Percentiles rank a stretch among this genome's conserved stretches.
Conservation (phyloP, 2,797 vertebrate genomes). For the Acipenser oxyrinchus region DNA sequence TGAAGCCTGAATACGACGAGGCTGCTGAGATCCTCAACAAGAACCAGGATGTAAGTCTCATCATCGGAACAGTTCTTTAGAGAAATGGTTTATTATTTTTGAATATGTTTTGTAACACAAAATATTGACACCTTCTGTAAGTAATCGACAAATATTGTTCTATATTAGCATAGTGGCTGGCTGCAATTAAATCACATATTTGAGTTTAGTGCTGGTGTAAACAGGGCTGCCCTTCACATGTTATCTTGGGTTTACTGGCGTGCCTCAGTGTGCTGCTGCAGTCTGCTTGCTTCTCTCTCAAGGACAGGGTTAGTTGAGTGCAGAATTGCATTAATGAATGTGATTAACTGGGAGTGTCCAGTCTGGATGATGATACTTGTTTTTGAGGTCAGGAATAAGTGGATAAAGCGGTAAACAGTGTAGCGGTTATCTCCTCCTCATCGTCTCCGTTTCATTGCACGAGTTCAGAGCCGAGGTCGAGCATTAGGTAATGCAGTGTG, state of each 20-base stretch:
- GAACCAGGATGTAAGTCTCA: conserved; percentile 70
- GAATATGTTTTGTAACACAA: too few relatives aligned
- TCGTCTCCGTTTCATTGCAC: conserved; percentile 40
- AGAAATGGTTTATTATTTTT: too few relatives aligned
- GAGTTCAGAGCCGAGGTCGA: conserved; percentile 37
- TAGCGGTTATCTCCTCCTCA: conserved; percentile 45
- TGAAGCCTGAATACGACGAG: conserved; percentile 96
- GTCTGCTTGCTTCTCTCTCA: too few relatives aligned
- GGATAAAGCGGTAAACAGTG: conserved; percentile 32
- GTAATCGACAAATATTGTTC: too few relatives aligned
- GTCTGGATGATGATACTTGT: conserved; percentile 26
- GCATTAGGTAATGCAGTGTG: conserved; percentile 41
- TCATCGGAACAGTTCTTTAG: too few relatives aligned
- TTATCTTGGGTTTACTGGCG: too few relatives aligned
- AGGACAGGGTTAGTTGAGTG: not conserved
- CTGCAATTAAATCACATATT: too few relatives aligned
- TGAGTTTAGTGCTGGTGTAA: too few relatives aligned
- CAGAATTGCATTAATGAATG: conserved; percentile 33
- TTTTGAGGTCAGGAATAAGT: conserved; percentile 32
- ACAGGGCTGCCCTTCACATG: too few relatives aligned
- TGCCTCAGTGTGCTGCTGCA: too few relatives aligned
- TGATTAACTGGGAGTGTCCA: conserved; percentile 47
- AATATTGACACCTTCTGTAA: too few relatives aligned
- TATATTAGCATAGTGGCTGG: too few relatives aligned
- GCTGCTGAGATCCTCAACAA: conserved; percentile 83